Evolutionary conservation across 2,797 vertebrate genomes (phyloP), one percentile per base, ranked within the genome.

Genomic region (Graptemys geographica): DNA sequence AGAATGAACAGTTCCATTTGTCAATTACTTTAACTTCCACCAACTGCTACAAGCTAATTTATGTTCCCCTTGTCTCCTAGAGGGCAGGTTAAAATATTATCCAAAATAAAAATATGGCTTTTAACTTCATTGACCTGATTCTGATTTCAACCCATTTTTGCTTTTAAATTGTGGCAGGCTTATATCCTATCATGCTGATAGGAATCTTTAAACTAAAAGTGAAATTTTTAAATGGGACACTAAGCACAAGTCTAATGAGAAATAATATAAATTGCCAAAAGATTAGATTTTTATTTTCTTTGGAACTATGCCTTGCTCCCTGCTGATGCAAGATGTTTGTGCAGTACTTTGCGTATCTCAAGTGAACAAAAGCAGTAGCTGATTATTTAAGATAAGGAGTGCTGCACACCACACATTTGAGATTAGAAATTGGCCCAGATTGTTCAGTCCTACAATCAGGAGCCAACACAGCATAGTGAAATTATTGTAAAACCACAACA

Each of bases 311-410:
- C 47, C 87, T 96, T 87, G 13, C 69, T 88, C 16, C 9, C 44
- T 93, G 37, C 33, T 92, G 94, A 90, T 55, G 90, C 83, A 94
- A 84, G 69, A 76, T n/a, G 8, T 91, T 93, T 95, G 81, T 95
- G 83, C 84, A 92, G 44, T 89, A 93, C 92, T 96, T 90, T 79
- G 91, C 81, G 37, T 94, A 92, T 91, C 95, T 97, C 56, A 88
- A 92, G 53, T 72, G 72, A 92, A 95, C 87, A 97, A 96, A 96
- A 91, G 87, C 92, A 91, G 84, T 76, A 97, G 88, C 65, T 81
- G 78, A 97, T 55, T 88, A 79, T 79, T 92, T 95, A 92, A 94
- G 96, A 96, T 95, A 96, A 96, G 83, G 86, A 65, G 55, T 6
- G 47, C 2, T 89, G 65, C 83, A 95, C 81, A 90, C 84, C 81